These are phyloP conservation scores for Eurystomus glaucurus DNA, from an alignment of 2,797 vertebrate genomes.

Conservation along the genomic window DNA sequence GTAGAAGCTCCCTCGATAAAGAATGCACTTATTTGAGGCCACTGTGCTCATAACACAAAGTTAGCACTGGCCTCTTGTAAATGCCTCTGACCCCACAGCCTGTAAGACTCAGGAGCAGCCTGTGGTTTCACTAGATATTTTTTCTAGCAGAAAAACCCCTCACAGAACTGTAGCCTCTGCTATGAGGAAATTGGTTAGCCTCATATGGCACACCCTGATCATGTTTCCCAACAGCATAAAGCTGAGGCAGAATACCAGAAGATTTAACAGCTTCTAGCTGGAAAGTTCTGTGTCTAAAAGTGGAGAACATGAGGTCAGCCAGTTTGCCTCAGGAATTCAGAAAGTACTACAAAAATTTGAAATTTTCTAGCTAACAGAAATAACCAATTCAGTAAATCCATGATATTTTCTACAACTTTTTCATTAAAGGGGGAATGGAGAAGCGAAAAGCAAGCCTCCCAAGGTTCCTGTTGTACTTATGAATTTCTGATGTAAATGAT, in stretches of 20 bases:
- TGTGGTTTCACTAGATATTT: not conserved
- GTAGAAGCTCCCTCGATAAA: not conserved
- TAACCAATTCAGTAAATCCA: not conserved
- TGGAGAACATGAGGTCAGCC: not conserved
- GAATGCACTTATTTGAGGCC: not conserved
- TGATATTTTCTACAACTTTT: not conserved
- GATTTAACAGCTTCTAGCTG: not conserved
- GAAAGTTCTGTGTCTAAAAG: not conserved
- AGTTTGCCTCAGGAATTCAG: not conserved
- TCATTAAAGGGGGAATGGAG: not conserved
- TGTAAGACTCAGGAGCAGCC: not conserved
- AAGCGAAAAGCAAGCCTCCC: not conserved
- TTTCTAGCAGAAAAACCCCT: not conserved
- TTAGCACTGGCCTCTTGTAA: not conserved
- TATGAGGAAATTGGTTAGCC: conserved; percentile 21
- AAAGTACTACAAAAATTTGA: not conserved
- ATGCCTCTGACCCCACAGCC: not conserved
- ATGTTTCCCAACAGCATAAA: not conserved
- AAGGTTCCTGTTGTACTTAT: not conserved
- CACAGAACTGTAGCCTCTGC: not conserved
- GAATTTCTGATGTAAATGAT: not conserved
- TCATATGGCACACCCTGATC: not conserved
- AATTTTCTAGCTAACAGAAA: not conserved
- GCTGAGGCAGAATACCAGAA: not conserved
- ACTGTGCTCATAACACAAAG: not conserved